Evolutionary conservation across 1,140 invertebrate species (phyloP).

Genomic region (Coelopa frigida): DNA sequence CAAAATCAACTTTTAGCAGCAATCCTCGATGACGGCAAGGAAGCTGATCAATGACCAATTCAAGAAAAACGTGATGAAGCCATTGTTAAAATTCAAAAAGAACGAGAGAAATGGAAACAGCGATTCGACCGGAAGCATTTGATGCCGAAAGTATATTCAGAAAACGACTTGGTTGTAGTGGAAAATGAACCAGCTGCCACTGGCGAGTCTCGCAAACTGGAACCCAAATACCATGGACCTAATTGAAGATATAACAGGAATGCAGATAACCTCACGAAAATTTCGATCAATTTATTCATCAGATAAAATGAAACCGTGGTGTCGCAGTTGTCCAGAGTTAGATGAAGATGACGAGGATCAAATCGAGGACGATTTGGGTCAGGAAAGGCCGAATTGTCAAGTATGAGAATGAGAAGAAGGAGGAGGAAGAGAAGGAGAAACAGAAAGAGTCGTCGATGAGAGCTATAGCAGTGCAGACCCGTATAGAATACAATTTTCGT

Average conservation of each 20-base stretch:
- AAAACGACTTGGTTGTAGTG: conserved; percentile 7
- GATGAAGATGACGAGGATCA: not conserved
- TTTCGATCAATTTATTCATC: not conserved
- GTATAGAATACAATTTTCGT: no score
- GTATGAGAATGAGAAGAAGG: no score
- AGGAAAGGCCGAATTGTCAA: no score
- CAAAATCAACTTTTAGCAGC: conserved; percentile 9
- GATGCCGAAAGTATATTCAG: not conserved
- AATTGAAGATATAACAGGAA: conserved; percentile 3
- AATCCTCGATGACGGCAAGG: conserved; percentile 1
- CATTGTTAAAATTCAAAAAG: not conserved
- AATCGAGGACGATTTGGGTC: conserved; percentile 5
- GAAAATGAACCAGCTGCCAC: conserved; percentile 5
- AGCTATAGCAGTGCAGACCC: no score
- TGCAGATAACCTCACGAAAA: not conserved
- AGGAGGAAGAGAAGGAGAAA: no score
- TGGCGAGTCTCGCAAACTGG: conserved; percentile 6
- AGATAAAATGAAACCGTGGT: no score
- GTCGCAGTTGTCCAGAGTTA: not conserved
- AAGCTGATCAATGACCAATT: no score
- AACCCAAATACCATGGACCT: conserved; percentile 5
- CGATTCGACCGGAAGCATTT: conserved; percentile 4
- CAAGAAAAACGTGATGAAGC: no score
- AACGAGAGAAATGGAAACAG: conserved; percentile 8
- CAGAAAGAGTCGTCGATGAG: no score